Evolutionary conservation across 2,888 invertebrate species (phyloP).

Genomic region (Megalurothrips usitatus): DNA sequence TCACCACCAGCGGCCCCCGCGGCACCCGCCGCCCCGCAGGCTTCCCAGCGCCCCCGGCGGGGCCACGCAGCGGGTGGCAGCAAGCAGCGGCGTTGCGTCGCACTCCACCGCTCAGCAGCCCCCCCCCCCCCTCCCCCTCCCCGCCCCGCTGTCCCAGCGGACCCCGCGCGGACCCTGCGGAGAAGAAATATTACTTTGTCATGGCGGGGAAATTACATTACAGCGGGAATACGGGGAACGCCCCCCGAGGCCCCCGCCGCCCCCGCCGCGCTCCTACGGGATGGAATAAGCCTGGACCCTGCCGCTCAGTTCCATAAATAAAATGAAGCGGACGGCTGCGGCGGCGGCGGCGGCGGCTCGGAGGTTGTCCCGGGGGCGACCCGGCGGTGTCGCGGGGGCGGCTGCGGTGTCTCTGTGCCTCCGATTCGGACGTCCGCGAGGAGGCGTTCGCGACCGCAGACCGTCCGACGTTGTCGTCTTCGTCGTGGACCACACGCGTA

Average conservation of each 20-base stretch:
- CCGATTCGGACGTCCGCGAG: no score
- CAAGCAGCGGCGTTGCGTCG: no score
- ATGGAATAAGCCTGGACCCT: conserved; percentile 9
- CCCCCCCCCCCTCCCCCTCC: background rate
- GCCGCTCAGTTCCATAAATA: conserved; percentile 5
- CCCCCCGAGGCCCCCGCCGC: background rate
- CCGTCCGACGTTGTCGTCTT: no score
- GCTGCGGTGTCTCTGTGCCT: background rate
- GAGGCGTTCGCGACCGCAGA: no score
- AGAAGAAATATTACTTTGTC: conserved; percentile 26
- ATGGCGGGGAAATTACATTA: conserved; percentile 22
- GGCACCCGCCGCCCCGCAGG: background rate
- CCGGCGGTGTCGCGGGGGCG: background rate
- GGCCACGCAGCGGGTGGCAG: background rate
- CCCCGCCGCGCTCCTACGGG: background rate
- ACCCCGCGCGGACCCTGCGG: background rate
- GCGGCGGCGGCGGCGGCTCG: background rate
- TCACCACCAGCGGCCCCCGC: no score
- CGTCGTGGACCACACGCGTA: no score
- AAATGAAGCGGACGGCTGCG: background rate
- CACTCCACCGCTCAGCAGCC: no score
- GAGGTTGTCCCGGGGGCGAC: background rate
- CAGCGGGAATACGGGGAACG: background rate
- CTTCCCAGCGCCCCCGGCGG: background rate
- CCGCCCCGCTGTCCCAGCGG: background rate